Base-by-base conservation (phyloP, 30 jellyfish, hydroid and myxozoan genomes). In the Hydractinia symbiolongicarpus region DNA sequence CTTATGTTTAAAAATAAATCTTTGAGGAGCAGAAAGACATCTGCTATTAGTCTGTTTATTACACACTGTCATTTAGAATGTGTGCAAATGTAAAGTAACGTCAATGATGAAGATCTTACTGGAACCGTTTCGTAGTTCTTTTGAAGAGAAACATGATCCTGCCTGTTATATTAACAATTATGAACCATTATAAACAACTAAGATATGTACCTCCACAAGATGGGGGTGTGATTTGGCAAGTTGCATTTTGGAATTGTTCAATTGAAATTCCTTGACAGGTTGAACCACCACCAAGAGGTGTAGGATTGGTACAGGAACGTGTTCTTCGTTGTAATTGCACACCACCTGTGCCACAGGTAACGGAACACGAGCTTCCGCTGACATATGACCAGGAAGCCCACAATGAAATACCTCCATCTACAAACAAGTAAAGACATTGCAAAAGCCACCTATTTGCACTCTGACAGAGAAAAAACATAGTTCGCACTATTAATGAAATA, bases 201-300 rank as follows among this genome's bases (percentile, higher is more conserved):
- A 11, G 19, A 58, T 11, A 58, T 58, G 19, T n/a, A 71, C 80
- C 80, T 71, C 80, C 80, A 50, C 80, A 71, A 5, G 80, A 30
- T n/a, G 80, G 68, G 50, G 80, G 80, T 71, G 9, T 20, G 51
- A 50, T 71, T 71, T 71, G 80, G 58, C 80, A 71, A 53, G 61
- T 7, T 5, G 9, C 80, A 71, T 71, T 71, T 60, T 53, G 56
- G n/a, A 30, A 19, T 60, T 71, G 61, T n/a, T 15, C 51, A n/a
- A 53, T 30, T 9, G 68, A 30, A 30, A 50, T 14, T 15, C 61
- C 61, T 19, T 50, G 61, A 71, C 80, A 71, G 4, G 56, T 20
- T 9, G 67, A n/a, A 19, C 80, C 80, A 20, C 80, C 80, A 8
- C 61, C 61, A 19, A 53, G 54, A 71, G 80, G 80, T 20, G 66